Conservation (phyloP, 92 coral and sea anemone species). For the Phenganax stokvisi region DNA sequence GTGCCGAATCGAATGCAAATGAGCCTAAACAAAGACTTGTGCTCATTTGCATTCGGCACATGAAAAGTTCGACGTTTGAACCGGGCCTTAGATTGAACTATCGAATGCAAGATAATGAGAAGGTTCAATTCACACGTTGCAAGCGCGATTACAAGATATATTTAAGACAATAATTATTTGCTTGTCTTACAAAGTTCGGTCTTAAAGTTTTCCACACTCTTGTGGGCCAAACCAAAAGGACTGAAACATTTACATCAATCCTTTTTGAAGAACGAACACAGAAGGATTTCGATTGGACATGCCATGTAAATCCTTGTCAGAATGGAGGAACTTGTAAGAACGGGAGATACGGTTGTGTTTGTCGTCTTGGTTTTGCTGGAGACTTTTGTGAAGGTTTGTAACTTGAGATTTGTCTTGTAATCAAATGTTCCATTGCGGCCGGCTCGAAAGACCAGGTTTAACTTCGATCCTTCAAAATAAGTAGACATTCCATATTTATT, state of each 20-base stretch:
- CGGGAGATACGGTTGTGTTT: conserved; percentile 82
- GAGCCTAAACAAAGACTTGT: too few species aligned
- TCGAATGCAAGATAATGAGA: too few species aligned
- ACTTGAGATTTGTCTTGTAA: background rate
- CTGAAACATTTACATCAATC: background rate
- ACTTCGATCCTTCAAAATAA: background rate
- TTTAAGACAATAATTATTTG: background rate
- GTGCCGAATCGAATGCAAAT: too few species aligned
- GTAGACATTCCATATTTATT: background rate
- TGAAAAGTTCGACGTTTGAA: too few species aligned
- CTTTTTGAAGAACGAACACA: conserved; percentile 57
- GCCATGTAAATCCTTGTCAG: conserved; percentile 65
- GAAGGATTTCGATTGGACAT: conserved; percentile 67
- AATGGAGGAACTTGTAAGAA: conserved; percentile 99
- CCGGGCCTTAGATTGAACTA: background rate
- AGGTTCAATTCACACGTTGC: too few species aligned
- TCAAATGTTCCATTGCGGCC: too few species aligned
- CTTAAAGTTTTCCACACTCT: background rate
- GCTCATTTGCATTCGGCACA: too few species aligned
- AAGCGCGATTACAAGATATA: too few species aligned
- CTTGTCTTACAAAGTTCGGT: background rate
- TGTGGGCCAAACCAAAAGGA: background rate
- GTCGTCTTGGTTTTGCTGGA: conserved; percentile 92
- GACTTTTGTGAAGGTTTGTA: conserved; percentile 88
- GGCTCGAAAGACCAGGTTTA: background rate